Percentiles rank a stretch among this genome's conserved stretches.
Conservation (phyloP, 1,140 invertebrate genomes). For the Mya arenaria region DNA sequence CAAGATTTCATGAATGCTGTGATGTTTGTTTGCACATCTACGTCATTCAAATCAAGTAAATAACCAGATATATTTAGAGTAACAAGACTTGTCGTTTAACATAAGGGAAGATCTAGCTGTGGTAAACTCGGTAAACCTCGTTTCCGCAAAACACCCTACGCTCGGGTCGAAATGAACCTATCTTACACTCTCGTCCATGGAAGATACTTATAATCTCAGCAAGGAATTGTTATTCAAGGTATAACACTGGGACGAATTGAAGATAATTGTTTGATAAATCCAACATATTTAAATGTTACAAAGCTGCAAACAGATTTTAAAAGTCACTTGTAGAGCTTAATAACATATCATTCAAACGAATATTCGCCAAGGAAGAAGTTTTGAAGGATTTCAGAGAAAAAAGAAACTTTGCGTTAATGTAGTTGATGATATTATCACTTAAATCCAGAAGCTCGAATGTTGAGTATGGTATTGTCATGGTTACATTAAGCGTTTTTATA, state of each 20-base stretch:
- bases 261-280: not conserved
- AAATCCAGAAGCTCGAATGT: not conserved
- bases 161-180: too few relatives aligned
- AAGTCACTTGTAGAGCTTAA: not conserved
- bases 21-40: not conserved
- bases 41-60: not conserved
- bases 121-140: not conserved
- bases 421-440: slow-evolving; percentile 1
- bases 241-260: not conserved
- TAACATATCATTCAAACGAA: not conserved
- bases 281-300: not conserved
- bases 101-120: not conserved
- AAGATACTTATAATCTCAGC: too few relatives aligned
- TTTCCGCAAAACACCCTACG: too few relatives aligned
- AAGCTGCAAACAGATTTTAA: not conserved
- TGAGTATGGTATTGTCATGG: too few relatives aligned
- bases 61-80: not conserved
- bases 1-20: not conserved
- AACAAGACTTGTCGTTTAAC: not conserved
- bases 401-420: not conserved
- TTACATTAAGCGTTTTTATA: too few relatives aligned
- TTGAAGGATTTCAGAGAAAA: not conserved
- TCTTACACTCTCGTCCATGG: too few relatives aligned
- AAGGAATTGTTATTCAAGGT: not conserved
- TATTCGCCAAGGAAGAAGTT: not conserved